Percentiles rank a stretch among this genome's conserved stretches.
Conservation (phyloP, 2,888 invertebrate genomes). For the Gymnosoma rotundatum region DNA sequence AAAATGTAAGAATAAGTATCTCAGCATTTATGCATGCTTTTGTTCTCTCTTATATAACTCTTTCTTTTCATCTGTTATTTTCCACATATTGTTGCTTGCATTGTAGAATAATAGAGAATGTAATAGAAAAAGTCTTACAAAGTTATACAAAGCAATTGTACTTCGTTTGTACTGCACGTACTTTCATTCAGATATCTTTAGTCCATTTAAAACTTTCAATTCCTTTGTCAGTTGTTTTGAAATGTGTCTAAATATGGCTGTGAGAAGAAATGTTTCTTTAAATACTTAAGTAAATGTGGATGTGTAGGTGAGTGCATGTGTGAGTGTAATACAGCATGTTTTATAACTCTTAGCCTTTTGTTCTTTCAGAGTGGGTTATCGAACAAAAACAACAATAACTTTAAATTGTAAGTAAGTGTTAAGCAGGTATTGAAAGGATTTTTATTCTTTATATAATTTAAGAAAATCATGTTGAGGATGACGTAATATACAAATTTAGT, state of each 20-base stretch:
- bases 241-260: slow-evolving; percentile 12
- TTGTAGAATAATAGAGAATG: neutral
- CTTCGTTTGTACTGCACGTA: slow-evolving; percentile 20
- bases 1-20: neutral
- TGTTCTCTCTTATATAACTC: slow-evolving; percentile 11
- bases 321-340: slow-evolving; percentile 24
- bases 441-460: slow-evolving; percentile 6
- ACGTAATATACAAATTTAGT: too few species aligned
- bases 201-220: slow-evolving; percentile 60
- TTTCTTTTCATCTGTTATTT: neutral
- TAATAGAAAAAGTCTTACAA: neutral
- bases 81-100: slow-evolving; percentile 6
- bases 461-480: neutral
- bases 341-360: slow-evolving; percentile 1
- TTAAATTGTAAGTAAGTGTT: slow-evolving; percentile 52
- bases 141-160: slow-evolving; percentile 32
- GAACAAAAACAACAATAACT: slow-evolving; percentile 57
- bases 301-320: neutral
- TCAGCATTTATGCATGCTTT: slow-evolving; percentile 1
- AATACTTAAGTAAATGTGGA: too few species aligned
- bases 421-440: slow-evolving; percentile 47
- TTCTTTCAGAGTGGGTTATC: slow-evolving; percentile 16
- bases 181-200: slow-evolving; percentile 8
- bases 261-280: neutral
- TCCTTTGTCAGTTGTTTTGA: slow-evolving; percentile 55